A percentile compares a stretch with the other conserved stretches of the same genome.
Evolutionary conservation across 2,113 vertebrate species (phyloP).

Genomic region (Caretta caretta): DNA sequence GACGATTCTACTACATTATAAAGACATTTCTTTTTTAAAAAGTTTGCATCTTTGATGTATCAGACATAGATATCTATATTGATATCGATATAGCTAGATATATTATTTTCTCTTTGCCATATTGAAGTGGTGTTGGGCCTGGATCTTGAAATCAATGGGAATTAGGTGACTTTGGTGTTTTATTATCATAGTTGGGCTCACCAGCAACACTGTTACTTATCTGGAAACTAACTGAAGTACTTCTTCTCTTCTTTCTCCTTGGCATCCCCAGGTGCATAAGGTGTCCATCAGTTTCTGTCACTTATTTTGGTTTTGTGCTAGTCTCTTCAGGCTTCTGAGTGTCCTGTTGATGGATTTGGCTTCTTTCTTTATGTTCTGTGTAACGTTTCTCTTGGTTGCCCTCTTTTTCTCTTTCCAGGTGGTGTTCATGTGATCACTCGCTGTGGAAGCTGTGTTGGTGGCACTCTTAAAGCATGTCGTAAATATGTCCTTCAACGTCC

Average conservation of each 20-base stretch:
- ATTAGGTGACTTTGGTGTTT: neutral
- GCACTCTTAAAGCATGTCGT: neutral
- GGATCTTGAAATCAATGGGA: neutral
- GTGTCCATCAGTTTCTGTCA: neutral
- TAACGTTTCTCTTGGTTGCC: neutral
- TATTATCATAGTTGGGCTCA: neutral
- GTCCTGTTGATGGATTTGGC: neutral
- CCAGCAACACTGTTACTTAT: slow-evolving; percentile 29
- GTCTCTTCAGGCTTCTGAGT: neutral
- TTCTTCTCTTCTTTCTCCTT: neutral
- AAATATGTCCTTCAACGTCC: neutral
- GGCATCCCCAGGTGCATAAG: neutral
- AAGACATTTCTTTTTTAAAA: neutral
- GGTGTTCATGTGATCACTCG: neutral
- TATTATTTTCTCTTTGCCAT: slow-evolving; percentile 53
- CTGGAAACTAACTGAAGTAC: neutral
- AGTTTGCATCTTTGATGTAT: slow-evolving; percentile 46
- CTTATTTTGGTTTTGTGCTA: neutral
- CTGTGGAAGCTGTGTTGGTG: neutral
- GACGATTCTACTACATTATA: slow-evolving; percentile 13
- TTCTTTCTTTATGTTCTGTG: neutral
- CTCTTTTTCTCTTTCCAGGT: neutral
- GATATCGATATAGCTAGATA: neutral
- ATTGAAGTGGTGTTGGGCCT: neutral
- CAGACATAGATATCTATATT: neutral